A percentile compares a stretch with the other conserved stretches of the same genome.
These are phyloP conservation scores for Nyctalus aviator DNA, from an alignment of 2,797 vertebrate genomes.

Conservation along the genomic window DNA sequence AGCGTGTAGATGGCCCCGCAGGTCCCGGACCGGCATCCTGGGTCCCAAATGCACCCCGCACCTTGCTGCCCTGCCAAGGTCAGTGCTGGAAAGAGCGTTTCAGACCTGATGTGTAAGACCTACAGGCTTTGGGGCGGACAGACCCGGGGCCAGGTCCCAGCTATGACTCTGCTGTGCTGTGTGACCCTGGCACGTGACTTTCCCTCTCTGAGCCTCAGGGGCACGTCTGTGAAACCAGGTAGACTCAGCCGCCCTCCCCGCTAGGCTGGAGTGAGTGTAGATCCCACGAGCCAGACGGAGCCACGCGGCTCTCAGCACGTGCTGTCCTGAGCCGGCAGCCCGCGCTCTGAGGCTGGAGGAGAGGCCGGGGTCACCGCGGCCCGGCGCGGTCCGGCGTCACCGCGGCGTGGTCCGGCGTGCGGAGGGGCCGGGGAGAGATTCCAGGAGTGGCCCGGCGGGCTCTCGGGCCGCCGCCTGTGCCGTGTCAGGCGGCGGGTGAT, in stretches of 20 bases:
- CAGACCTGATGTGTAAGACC: not conserved
- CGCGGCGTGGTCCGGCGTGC: rapidly evolving
- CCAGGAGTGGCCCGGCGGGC: conserved; percentile 26
- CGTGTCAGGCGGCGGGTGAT: conserved; percentile 83
- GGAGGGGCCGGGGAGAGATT: not conserved
- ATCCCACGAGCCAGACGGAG: not conserved
- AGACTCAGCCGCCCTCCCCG: not conserved
- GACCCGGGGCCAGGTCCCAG: not conserved
- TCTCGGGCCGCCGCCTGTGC: not conserved
- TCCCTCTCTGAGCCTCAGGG: conserved; percentile 16
- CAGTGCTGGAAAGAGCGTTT: not conserved
- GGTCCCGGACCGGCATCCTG: not conserved
- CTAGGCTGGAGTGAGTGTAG: rapidly evolving
- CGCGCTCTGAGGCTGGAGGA: not conserved
- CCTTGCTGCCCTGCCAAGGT: rapidly evolving
- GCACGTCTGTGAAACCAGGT: not conserved
- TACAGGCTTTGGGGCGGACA: not conserved
- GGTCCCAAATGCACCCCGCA: rapidly evolving
- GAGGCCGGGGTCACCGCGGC: not conserved
- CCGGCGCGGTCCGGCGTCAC: rapidly evolving
- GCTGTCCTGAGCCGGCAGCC: rapidly evolving
- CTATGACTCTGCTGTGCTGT: not conserved
- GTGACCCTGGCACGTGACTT: not conserved
- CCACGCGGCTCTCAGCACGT: rapidly evolving
- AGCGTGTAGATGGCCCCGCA: rapidly evolving